Evolutionary conservation across 2,113 vertebrate genomes (phyloP), one percentile per base, ranked within the genome.

Genomic region (Glaucidium brasilianum): DNA sequence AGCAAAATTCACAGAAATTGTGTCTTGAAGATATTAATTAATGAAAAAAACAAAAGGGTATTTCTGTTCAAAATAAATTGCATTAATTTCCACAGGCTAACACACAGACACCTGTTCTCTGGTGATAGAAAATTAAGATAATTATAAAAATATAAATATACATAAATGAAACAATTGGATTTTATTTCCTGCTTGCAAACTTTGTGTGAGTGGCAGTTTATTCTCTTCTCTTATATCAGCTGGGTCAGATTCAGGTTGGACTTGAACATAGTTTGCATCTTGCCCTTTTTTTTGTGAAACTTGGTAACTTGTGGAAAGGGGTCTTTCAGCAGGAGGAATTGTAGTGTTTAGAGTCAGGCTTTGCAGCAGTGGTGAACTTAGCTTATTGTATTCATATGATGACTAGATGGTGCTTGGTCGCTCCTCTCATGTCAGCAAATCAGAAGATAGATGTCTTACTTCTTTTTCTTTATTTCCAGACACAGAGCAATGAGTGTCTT

Each of bases 151-250:
- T 87, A 91, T 89, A 92, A 88, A 91, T 89, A 59, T 81, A 91
- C 60, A 94, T 91, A 92, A 92, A 87, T 93, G 68, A 92, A 90
- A 85, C 84, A 79, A 91, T n/a, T 64, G 34, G 67, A 93, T 91
- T 96, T 87, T 91, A 79, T 87, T 96, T 96, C 81, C 62, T 92
- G 49, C 81, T 91, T 88, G 49, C 39, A 82, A 64, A 60, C 34
- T 82, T 19, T 72, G 32, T 83, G 84, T 96, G 92, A 69, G 90
- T 97, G 93, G 87, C 76, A 85, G 43, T 62, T 87, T 56, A 85
- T 90, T 93, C 77, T 96, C 83, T 92, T 88, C 85, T 95, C 19
- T 77, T 78, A 85, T 85, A 94, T 69, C 81, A 96, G 19, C 53
- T 87, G 85, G 45, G 58, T 85, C 35, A 85, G 53, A 85, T 91